Percentiles rank a stretch among this genome's conserved stretches.
Evolutionary conservation across 2,888 invertebrate genomes (phyloP).

Genomic region (Leucophenga montana): DNA sequence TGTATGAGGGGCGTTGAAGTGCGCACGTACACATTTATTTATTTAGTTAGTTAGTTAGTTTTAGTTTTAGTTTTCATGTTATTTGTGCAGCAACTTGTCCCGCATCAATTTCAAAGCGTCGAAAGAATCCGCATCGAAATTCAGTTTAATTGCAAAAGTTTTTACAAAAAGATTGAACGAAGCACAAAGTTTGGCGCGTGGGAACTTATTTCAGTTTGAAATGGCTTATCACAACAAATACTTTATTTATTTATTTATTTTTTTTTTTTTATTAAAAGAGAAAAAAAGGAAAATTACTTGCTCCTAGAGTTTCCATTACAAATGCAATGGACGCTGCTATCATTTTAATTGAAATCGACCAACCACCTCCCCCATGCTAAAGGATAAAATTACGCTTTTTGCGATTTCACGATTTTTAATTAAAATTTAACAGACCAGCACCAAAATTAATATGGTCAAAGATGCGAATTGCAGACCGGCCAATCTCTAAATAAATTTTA

Average conservation of each 20-base stretch:
- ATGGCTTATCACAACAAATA: too few species aligned
- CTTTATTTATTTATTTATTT: too few species aligned
- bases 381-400: neutral
- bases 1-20: neutral
- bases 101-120: too few species aligned
- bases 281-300: too few species aligned
- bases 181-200: too few species aligned
- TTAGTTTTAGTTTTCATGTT: neutral
- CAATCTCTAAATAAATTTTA: conserved; percentile 9
- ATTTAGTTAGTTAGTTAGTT: neutral
- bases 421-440: conserved; percentile 14
- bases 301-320: too few species aligned
- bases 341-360: conserved; percentile 7
- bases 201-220: too few species aligned
- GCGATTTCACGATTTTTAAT: neutral
- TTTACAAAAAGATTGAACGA: too few species aligned
- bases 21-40: conserved; percentile 2
- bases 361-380: neutral
- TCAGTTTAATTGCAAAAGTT: too few species aligned
- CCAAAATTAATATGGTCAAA: neutral
- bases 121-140: too few species aligned
- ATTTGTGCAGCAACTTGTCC: neutral
- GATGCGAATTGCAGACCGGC: neutral
- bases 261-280: too few species aligned
- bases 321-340: neutral